Percentiles rank a stretch among this genome's conserved stretches.
Evolutionary conservation across 2,797 vertebrate genomes (phyloP).

Genomic region (Poecile montanus): DNA sequence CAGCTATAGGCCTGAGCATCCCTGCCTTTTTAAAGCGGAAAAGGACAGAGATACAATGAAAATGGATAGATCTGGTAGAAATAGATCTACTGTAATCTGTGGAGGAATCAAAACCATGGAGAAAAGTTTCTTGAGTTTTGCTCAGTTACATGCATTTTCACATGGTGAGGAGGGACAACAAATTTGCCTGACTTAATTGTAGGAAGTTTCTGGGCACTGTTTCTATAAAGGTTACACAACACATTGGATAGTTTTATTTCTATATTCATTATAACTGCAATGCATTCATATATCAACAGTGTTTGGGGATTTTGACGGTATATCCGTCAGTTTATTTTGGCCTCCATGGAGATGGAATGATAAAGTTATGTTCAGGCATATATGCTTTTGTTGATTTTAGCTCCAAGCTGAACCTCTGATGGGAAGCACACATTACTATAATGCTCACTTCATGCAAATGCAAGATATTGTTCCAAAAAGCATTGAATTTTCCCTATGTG

Average conservation of each 20-base stretch:
- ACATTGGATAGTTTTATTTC: background rate
- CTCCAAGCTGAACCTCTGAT: background rate
- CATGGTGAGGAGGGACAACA: background rate
- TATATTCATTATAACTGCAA: background rate
- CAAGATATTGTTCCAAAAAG: background rate
- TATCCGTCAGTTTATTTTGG: slow-evolving; percentile 2
- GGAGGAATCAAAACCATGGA: background rate
- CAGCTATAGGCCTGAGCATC: background rate
- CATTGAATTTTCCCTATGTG: background rate
- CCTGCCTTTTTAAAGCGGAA: background rate
- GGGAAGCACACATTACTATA: background rate
- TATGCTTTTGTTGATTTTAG: background rate
- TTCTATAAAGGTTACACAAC: background rate
- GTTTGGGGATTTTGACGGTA: background rate
- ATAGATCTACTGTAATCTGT: background rate
- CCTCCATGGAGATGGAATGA: background rate
- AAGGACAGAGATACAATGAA: background rate
- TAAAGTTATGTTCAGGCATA: background rate
- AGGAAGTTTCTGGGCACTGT: background rate
- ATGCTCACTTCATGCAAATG: background rate
- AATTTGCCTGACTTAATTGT: background rate
- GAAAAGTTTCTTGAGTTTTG: background rate
- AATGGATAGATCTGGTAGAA: background rate
- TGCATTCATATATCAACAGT: background rate
- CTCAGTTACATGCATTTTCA: background rate